Base-by-base conservation (phyloP, 1,140 invertebrate species). In the Ericerus pela region DNA sequence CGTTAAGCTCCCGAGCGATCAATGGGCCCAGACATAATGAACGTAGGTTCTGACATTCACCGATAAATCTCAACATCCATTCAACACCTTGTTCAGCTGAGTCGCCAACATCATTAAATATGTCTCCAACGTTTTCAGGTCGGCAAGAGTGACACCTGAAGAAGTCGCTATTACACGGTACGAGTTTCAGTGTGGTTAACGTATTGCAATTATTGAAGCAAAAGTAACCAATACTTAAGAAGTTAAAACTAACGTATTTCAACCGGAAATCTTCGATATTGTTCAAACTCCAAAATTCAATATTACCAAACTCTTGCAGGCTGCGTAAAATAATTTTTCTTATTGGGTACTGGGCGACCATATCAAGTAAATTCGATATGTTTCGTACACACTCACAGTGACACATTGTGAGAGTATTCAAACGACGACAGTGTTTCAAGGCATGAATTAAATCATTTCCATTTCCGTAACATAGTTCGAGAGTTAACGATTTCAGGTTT, bases 281-380 rank as follows among this genome's bases (percentile, higher is more conserved):
- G 22, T 14, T 47, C 20, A 47, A 24, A 24, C 14, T 18, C 2
- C 3, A 47, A 24, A 47, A 47, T 22, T 47, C 41, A 4, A 24
- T 14, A 10, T 18, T 22, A 4, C 22, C 3, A 47, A 24, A 18
- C 8, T 47, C 41, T 3, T 24, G 20, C 2, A 24, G 22, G 16
- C 26, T 47, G 14, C 41, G 41, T 24, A 47, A 24, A 47, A 24
- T 47, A 5, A 47, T 47, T 47, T 47, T 47, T 24, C 26, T 47
- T 24, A 47, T 47, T 3, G 41, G 14, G 10, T 4, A 24, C 10
- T 47, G 8, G 8, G 20, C 41, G 20, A 47, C 26, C 2, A 24
- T 24, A 24, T 47, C 20, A 47, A 47, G 26, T 22, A 47, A 47
- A 22, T 24, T 24, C 2, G 41, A 24, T 22, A 47, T 10, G 26